A percentile compares a stretch with the other conserved stretches of the same genome.
These are phyloP conservation scores for Acrossocheilus wenchowensis DNA, from an alignment of 2,797 vertebrate species.

Conservation along the genomic window DNA sequence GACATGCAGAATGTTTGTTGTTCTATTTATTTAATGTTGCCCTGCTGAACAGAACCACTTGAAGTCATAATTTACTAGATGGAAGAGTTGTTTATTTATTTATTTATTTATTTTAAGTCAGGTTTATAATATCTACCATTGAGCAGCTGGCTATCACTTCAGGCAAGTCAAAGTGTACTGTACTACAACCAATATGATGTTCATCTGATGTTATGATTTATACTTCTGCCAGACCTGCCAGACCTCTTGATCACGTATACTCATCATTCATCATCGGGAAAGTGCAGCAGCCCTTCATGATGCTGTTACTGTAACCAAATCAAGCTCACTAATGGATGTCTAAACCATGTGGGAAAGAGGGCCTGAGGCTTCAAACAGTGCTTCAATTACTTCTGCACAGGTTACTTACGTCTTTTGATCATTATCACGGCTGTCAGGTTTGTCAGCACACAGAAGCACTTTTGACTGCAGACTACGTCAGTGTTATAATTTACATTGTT, in stretches of 20 bases:
- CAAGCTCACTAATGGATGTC: conserved; percentile 51
- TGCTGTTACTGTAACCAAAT: conserved; percentile 47
- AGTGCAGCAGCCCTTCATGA: conserved; percentile 35
- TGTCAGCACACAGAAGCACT: neutral
- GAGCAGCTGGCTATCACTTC: conserved; percentile 2
- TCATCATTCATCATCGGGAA: conserved; percentile 34
- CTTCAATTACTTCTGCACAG: conserved; percentile 38
- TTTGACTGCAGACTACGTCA: neutral
- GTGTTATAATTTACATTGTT: neutral
- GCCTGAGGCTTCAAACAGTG: conserved; percentile 46
- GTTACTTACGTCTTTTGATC: conserved; percentile 39
- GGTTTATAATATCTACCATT: neutral
- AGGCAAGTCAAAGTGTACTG: neutral
- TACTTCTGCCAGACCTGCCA: conserved; percentile 1
- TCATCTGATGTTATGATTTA: neutral
- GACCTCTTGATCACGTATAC: conserved; percentile 51
- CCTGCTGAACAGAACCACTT: conserved; percentile 1
- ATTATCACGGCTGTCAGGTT: conserved; percentile 18
- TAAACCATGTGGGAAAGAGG: conserved; percentile 12
- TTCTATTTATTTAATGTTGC: neutral
- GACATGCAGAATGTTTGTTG: neutral
- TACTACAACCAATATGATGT: neutral
- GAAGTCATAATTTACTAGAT: neutral
- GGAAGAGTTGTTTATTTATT: conserved; percentile 8
- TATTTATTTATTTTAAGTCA: neutral